Evolutionary conservation across 2,888 invertebrate species (phyloP), one percentile per base, ranked within the genome.

Genomic region (Stramonita haemastoma): DNA sequence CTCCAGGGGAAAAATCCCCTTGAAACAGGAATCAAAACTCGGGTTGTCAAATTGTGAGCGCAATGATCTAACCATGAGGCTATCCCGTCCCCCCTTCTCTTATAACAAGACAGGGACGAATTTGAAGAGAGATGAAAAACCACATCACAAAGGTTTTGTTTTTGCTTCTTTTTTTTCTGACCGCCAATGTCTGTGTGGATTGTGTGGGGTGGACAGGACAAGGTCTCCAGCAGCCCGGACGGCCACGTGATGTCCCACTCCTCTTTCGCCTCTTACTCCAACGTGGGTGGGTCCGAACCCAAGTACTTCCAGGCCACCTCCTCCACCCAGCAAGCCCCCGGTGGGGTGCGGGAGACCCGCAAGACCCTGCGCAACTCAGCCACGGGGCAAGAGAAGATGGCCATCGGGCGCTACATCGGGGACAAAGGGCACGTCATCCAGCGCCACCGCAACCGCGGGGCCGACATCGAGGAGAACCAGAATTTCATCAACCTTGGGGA

Each of bases 401-500:
- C 73, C 11, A 73, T 73, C n/a, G 73, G 73, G 2, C 73, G 73
- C 29, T 73, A 73, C 73, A 26, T 73, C 29, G 73, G 73, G 29
- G 73, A 73, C 73, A 73, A 73, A 73, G 73, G 73, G 8, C 73
- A 73, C 26, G 73, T 73, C n/a, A 73, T 73, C 29, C 73, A 73
- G 73, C 73, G 73, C 22, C 73, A 73, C n/a, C 26, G 29, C 11
- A 73, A n/a, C 73, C 73, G 73, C 11, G 22, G n/a, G 4, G 1
- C 73, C 29, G 73, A 26, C 73, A 26, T 22, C 22, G 73, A 73
- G 29, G 73, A 73, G 73, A n/a, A 73, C n/a, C 73, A 73, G 73
- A 26, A 73, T 1, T 73, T 22, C 29, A 26, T 73, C 73, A 73
- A 73, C 73, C 17, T 73, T 5, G 73, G 26, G n/a, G 70, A 70